A percentile compares a stretch with the other conserved stretches of the same genome.
Conservation (phyloP, 2,797 vertebrate species). For the Megalops cyprinoides region DNA sequence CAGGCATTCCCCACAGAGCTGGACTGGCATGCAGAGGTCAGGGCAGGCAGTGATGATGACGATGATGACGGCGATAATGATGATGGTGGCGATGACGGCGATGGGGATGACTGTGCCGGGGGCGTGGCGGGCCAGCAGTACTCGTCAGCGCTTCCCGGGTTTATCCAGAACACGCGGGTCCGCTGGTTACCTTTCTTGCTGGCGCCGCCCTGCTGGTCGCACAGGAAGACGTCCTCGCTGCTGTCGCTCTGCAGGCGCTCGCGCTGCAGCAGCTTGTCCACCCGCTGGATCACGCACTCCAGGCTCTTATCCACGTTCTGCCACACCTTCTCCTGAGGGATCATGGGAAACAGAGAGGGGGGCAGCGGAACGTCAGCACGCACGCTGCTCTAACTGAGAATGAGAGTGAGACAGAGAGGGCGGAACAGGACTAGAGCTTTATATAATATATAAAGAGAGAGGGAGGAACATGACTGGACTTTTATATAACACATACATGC, state of each 20-base stretch:
- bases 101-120: constrained; percentile 1
- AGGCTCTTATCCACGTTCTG: constrained; percentile 96
- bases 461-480: too few relatives aligned
- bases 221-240: constrained; percentile 89
- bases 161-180: constrained; percentile 81
- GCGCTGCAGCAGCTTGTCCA: constrained; percentile 88
- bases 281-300: constrained; percentile 94
- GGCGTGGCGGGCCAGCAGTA: constrained; percentile 47
- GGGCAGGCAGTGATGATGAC: constrained; percentile 38
- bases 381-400: too few relatives aligned
- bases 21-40: constrained; percentile 72
- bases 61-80: constrained; percentile 40
- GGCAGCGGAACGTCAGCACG: neutral
- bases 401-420: too few relatives aligned
- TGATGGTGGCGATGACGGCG: constrained; percentile 65
- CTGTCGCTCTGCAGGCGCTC: constrained; percentile 87
- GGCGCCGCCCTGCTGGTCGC: constrained; percentile 67
- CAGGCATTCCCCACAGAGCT: constrained; percentile 64
- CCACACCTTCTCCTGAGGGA: constrained; percentile 91
- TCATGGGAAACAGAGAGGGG: constrained; percentile 11
- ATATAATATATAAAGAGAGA: too few relatives aligned
- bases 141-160: constrained; percentile 69
- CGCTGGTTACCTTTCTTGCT: constrained; percentile 90
- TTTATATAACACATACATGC: too few relatives aligned
- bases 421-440: too few relatives aligned